These are phyloP conservation scores for Polydrusus pterygomalis DNA, from an alignment of 2,888 invertebrate species.

Conservation along the genomic window DNA sequence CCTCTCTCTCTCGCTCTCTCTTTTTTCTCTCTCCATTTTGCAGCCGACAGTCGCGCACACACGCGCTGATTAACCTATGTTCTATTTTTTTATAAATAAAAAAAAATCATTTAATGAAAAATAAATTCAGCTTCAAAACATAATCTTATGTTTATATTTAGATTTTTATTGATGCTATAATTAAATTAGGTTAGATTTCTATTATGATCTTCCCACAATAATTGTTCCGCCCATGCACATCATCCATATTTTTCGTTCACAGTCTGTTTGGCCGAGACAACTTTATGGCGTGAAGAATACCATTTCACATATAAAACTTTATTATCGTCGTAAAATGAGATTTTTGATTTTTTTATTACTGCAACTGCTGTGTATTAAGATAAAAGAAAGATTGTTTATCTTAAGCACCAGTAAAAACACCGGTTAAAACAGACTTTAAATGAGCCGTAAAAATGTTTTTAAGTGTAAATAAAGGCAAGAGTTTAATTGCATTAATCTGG, in stretches of 20 bases:
- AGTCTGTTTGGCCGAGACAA: conserved; percentile 40
- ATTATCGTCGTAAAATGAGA: conserved; percentile 46
- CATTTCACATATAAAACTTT: conserved; percentile 42
- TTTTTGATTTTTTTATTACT: conserved; percentile 47
- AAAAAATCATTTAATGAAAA: too few relatives aligned
- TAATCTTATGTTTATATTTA: too few relatives aligned
- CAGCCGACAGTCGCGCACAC: too few relatives aligned
- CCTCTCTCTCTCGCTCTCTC: too few relatives aligned
- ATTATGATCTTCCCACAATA: background rate
- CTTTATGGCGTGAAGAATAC: conserved; percentile 39
- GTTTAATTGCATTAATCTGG: conserved; percentile 32
- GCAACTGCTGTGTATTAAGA: conserved; percentile 40
- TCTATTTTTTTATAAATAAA: too few relatives aligned
- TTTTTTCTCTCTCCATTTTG: too few relatives aligned
- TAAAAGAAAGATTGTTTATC: conserved; percentile 47
- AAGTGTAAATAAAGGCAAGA: conserved; percentile 37
- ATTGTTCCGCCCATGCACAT: conserved; percentile 31
- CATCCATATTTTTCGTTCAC: conserved; percentile 21
- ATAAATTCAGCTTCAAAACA: too few relatives aligned
- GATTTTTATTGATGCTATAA: too few relatives aligned
- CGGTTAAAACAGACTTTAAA: conserved; percentile 36
- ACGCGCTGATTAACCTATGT: too few relatives aligned
- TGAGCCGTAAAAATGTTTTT: conserved; percentile 39
- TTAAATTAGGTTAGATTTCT: background rate
- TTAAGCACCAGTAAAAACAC: conserved; percentile 39